Evolutionary conservation across 2,888 invertebrate genomes (phyloP).

Genomic region (Drosophila quinaria): DNA sequence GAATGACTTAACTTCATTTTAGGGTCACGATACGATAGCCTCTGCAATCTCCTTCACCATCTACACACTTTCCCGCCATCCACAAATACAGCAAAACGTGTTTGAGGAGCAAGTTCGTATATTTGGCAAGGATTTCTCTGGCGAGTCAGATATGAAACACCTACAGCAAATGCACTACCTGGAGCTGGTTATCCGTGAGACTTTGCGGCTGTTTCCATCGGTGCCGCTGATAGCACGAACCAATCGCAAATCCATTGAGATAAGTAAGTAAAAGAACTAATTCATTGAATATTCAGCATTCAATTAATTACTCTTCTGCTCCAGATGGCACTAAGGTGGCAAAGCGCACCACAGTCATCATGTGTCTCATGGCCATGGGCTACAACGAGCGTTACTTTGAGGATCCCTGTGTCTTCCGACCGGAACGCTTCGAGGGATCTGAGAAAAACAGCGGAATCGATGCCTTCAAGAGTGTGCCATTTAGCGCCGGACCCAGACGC

Average conservation of each 20-base stretch:
- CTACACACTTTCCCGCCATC: conserved; percentile 86
- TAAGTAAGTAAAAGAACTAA: conserved; percentile 65
- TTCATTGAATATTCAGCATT: accelerated
- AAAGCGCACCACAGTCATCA: conserved; percentile 78
- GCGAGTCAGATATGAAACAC: conserved; percentile 31
- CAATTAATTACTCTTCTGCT: neutral
- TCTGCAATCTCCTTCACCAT: conserved; percentile 87
- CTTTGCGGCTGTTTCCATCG: conserved; percentile 75
- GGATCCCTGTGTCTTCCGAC: conserved; percentile 81
- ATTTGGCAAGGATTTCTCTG: conserved; percentile 82
- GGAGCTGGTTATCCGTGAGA: conserved; percentile 78
- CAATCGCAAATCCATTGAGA: conserved; percentile 77
- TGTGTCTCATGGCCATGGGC: conserved; percentile 82
- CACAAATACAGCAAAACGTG: conserved; percentile 86
- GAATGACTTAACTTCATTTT: neutral
- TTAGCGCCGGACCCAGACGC: conserved; percentile 89
- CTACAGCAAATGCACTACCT: conserved; percentile 76
- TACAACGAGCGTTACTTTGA: conserved; percentile 82
- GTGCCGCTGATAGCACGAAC: conserved; percentile 82
- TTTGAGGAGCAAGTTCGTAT: conserved; percentile 86
- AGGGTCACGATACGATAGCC: conserved; percentile 88
- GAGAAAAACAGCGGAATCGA: conserved; percentile 62
- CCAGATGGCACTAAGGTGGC: conserved; percentile 80
- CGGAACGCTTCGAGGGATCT: conserved; percentile 84
- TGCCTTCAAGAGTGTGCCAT: conserved; percentile 87